Conservation (phyloP, 2,888 invertebrate genomes). For the Neoaliturus tenellus region DNA sequence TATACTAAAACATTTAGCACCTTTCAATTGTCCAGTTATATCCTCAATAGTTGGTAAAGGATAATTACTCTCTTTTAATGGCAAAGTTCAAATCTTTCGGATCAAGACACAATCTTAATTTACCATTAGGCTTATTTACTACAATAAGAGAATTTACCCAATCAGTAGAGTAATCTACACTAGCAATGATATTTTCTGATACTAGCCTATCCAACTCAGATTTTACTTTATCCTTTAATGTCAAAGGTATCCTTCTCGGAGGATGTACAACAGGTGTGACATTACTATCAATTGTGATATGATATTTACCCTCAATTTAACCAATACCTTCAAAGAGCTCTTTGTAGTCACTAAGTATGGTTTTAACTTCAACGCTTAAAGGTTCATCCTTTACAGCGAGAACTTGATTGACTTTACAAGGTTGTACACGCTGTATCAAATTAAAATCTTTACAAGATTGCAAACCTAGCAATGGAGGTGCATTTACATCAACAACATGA, state of each 20-base stretch:
- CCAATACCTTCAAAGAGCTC: slow-evolving; percentile 21
- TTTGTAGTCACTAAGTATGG: not conserved
- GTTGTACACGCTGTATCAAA: not conserved
- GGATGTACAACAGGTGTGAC: not conserved
- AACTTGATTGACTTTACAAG: not conserved
- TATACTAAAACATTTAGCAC: not conserved
- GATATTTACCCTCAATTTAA: not conserved
- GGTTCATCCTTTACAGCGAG: not conserved
- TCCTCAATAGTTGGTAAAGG: slow-evolving; percentile 22
- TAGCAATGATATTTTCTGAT: not conserved
- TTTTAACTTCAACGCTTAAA: not conserved
- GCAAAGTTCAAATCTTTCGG: not conserved
- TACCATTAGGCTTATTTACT: slow-evolving; percentile 10
- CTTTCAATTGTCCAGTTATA: not conserved
- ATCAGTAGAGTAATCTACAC: not conserved
- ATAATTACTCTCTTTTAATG: not conserved
- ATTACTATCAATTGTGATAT: slow-evolving; percentile 14
- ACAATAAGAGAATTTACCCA: slow-evolving; percentile 17
- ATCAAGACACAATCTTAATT: slow-evolving; percentile 2
- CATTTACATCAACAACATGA: not conserved
- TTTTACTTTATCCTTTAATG: slow-evolving; percentile 1
- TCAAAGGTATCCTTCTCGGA: not conserved
- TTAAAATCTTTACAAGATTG: slow-evolving; percentile 7
- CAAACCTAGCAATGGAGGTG: not conserved
- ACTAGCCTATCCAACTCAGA: not conserved